A percentile compares a stretch with the other conserved stretches of the same genome.
Conservation (phyloP, 2,113 vertebrate species). For the Zeus faber region DNA sequence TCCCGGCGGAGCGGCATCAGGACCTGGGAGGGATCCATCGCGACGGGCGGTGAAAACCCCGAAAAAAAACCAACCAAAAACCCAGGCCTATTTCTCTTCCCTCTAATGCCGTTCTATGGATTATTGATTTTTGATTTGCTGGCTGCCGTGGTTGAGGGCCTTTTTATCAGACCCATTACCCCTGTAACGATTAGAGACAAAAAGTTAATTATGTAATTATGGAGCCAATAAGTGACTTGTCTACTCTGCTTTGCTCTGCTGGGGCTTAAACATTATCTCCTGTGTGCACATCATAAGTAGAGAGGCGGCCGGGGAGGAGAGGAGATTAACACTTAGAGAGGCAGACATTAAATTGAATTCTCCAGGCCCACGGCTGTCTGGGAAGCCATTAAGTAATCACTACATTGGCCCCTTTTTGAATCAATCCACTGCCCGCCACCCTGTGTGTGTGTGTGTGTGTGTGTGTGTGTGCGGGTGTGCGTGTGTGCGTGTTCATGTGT, state of each 20-base stretch:
- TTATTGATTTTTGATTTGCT: conserved; percentile 98
- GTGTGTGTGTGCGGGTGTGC: conserved; percentile 9
- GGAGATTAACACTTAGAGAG: conserved; percentile 87
- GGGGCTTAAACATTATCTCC: conserved; percentile 93
- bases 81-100: conserved; percentile 63
- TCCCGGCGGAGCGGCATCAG: conserved; percentile 84
- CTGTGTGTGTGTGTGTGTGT: conserved; percentile 67
- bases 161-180: conserved; percentile 97
- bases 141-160: conserved; percentile 86
- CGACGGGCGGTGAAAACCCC: conserved; percentile 53
- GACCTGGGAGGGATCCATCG: conserved; percentile 85
- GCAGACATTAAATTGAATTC: conserved; percentile 93
- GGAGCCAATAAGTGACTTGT: conserved; percentile 96
- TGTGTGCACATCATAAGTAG: conserved; percentile 85
- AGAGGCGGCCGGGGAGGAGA: conserved; percentile 81
- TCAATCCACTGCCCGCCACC: conserved; percentile 75
- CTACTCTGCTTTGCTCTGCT: conserved; percentile 93
- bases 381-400: conserved; percentile 95
- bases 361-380: conserved; percentile 84
- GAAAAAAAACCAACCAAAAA: conserved; percentile 54
- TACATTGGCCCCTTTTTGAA: conserved; percentile 84
- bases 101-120: conserved; percentile 88
- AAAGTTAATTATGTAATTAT: conserved; percentile 99
- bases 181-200: conserved; percentile 98
- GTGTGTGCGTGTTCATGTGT: conserved; percentile 4